Conservation (phyloP, 2,113 vertebrate species). For the Anarrhichthys ocellatus region DNA sequence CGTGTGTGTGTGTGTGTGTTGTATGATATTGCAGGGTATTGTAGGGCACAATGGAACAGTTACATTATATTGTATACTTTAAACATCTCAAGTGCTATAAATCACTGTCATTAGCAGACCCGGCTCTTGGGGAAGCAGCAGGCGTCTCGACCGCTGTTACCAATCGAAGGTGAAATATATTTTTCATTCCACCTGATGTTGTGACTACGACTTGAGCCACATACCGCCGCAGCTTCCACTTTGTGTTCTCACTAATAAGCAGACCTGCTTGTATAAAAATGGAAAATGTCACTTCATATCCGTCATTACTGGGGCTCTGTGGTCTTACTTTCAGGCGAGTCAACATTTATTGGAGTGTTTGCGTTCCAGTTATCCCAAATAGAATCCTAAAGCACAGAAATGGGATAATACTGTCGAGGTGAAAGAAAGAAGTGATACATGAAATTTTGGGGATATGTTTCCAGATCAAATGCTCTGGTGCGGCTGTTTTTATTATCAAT, state of each 20-base stretch:
- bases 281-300: conserved; percentile 7
- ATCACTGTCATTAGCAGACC: conserved; percentile 47
- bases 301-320: not conserved
- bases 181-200: conserved; percentile 22
- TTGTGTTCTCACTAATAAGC: conserved; percentile 1
- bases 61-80: conserved; percentile 31
- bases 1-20: not conserved
- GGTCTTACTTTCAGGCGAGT: not conserved
- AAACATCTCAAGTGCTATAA: conserved; percentile 41
- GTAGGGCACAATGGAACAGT: conserved; percentile 15
- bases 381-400: not conserved
- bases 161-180: conserved; percentile 38
- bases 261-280: not conserved
- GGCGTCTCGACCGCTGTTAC: conserved; percentile 29
- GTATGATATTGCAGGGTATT: not conserved
- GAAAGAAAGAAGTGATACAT: not conserved
- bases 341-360: not conserved
- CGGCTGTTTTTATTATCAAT: too few relatives aligned
- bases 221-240: conserved; percentile 15
- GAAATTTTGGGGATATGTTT: not conserved
- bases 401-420: not conserved
- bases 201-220: not conserved
- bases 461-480: not conserved
- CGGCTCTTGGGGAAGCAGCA: conserved; percentile 10
- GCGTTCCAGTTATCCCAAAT: not conserved